Base-by-base conservation (phyloP, 2,888 invertebrate genomes). In the Argyresthia goedartella region DNA sequence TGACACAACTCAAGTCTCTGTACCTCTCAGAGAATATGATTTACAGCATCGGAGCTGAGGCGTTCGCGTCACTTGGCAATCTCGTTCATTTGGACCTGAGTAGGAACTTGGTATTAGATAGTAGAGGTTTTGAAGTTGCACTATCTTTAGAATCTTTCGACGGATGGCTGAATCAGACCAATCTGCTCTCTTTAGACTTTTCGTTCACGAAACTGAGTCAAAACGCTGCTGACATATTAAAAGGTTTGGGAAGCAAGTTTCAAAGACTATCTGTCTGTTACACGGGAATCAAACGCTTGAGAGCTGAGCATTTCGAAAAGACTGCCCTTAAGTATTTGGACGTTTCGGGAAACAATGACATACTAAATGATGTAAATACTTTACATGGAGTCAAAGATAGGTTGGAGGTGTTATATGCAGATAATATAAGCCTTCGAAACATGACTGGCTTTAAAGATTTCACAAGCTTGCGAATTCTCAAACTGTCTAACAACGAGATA, bases 21-120 rank as follows among this genome's bases (percentile, higher is more conserved):
- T 89, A 88, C 54, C 64, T 91, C 1, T 81, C 89, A 1, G 78
- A 88, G 51, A 91, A 91, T 55, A 71, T 73, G 45, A 81, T 91
- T 1, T 56, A 71, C 13, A 63, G 60, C 0, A 76, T 90, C 1
- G 64, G 73, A 0, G 58, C 68, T 0, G 64, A 74, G 2, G 74
- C 84, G 0, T 90, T 90, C 46, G 34, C 16, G 0, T 68, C 81
- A 0, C 58, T 89, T 0, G 57, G 50, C 0, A 72, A 65, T 6
- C 56, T 91, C 1, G 55, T 70, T 0, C 86, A 89, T 60, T 62
- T 91, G 50, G 91, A 91, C 56, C 58, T 91, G 1, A 89, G 89
- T 34, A 75, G 76, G 50, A 89, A 88, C 46, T 10, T 11, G 33
- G 25, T n/a, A 4, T 3, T n/a, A n/a, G n/a, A 25, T 25, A 2